Base-by-base conservation (phyloP, 1,140 invertebrate genomes). In the Geopemphigus sp. region DNA sequence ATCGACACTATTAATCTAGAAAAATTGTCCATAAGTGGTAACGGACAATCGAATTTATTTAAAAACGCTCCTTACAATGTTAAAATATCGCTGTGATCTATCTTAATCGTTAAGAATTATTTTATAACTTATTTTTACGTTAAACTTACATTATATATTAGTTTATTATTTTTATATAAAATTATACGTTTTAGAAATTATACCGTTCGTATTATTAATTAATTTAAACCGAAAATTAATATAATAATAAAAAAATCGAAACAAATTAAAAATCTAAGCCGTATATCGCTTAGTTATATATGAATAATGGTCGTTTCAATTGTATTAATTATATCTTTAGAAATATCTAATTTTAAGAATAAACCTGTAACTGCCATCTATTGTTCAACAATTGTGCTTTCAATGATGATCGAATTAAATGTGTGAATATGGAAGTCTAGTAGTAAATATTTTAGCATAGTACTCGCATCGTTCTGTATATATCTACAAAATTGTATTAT, bases 51-150 rank as follows among this genome's bases (percentile, higher is more conserved):
- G 19, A 63, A 50, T 61, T 63, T 78, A 29, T 78, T 78, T 78
- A 78, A 78, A 78, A 59, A 78, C 8, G 74, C 74, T 78, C 74
- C 74, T 47, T 78, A 63, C 57, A 78, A 78, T 78, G 57, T 78
- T 19, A 78, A 78, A 63, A 22, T 78, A 26, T 78, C 17, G 54
- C 74, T 78, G 74, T 78, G 74, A 78, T 78, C 45, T 59, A 59
- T 45, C 6, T 17, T 68, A 17, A 68, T 26, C 24, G 22, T 68
- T 68, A 68, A 47, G n/a, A 68, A 26, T 26, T 50, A 17, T 68
- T 4, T 59, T 57, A n/a, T 72, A 26, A 53, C n/a, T 53, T 14
- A 56, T 73, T 57, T 56, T 74, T 74, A 5, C 32, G 32, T 45
- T 39, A 57, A 39, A 17, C 1, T 59, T 76, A 66, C 12, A n/a